Evolutionary conservation across 1,140 invertebrate species (phyloP), one percentile per base, ranked within the genome.

Genomic region (Heliconius hermathena): DNA sequence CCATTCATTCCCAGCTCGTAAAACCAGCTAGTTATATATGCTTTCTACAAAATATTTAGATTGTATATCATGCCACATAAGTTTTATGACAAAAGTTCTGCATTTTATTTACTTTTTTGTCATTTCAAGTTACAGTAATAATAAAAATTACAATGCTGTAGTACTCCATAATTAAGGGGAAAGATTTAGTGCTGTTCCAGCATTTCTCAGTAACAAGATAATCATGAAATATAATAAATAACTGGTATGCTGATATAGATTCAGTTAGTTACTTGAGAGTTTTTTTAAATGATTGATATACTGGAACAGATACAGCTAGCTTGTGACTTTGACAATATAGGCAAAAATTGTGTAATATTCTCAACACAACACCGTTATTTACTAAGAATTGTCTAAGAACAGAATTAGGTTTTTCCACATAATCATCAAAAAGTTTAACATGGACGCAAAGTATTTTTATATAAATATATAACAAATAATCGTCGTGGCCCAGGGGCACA

Each of bases 1-100:
- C 60, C 60, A 66, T 66, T 66, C 60, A 66, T 66, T 66, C 26
- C 60, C 26, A 29, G 57, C 57, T 66, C 60, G 60, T 66, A 66
- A 66, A 66, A 66, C 22, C 22, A 18, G 11, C 60, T 66, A 29
- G 22, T 66, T 66, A 29, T 26, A 66, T 29, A 29, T 66, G 60
- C 22, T 11, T 66, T 16, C 26, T 29, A 66, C 60, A 66, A 66
- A 66, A 29, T 66, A 66, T 66, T 66, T 66, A 66, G 22, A 16
- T 66, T 66, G 26, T 66, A 16, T 66, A 9, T 66, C 60, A 66
- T 66, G 60, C 60, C 26, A 66, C 13, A 29, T 66, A 13, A 66
- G 9, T 66, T 66, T 66, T 66, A 66, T 66, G 60, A 66, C 60
- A 66, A 29, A 66, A 66, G 20, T 29, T 26, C 60, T 13, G 13